Evolutionary conservation across 2,888 invertebrate species (phyloP).

Genomic region (Epirrhoe tristata): DNA sequence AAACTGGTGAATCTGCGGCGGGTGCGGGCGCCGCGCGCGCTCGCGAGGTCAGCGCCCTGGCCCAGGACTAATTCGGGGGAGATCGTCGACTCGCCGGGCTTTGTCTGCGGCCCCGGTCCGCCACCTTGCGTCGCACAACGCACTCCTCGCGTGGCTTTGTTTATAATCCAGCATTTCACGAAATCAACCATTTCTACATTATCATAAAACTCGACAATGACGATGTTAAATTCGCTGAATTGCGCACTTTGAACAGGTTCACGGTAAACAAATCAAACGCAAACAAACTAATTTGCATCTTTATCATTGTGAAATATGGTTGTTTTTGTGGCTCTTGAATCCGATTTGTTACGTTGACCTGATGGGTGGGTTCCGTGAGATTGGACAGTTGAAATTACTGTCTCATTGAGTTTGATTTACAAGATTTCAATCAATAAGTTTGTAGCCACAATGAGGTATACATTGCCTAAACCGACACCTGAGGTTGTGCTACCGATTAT

Average conservation of each 20-base stretch:
- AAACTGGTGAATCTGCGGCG: conserved; percentile 45
- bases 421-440: conserved; percentile 4
- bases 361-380: neutral
- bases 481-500: conserved; percentile 31
- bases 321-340: conserved; percentile 41
- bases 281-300: conserved; percentile 27
- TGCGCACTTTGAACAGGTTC: conserved; percentile 37
- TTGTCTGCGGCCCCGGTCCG: conserved; percentile 72
- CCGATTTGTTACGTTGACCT: conserved; percentile 21
- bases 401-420: neutral
- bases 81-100: conserved; percentile 81
- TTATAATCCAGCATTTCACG: conserved; percentile 45
- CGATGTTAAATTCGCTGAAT: conserved; percentile 41
- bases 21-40: conserved; percentile 57
- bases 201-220: conserved; percentile 51
- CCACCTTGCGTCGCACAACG: conserved; percentile 43
- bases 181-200: conserved; percentile 51
- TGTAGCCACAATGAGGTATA: neutral
- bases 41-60: conserved; percentile 80
- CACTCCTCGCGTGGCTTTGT: conserved; percentile 66
- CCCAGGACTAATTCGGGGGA: conserved; percentile 85
- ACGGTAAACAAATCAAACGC: conserved; percentile 39
- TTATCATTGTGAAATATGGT: conserved; percentile 29
- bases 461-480: conserved; percentile 29
- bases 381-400: neutral